A percentile compares a stretch with the other conserved stretches of the same genome.
phyloP scores from a whole-genome alignment of 2,113 vertebrate species.

The Athene noctua region DNA sequence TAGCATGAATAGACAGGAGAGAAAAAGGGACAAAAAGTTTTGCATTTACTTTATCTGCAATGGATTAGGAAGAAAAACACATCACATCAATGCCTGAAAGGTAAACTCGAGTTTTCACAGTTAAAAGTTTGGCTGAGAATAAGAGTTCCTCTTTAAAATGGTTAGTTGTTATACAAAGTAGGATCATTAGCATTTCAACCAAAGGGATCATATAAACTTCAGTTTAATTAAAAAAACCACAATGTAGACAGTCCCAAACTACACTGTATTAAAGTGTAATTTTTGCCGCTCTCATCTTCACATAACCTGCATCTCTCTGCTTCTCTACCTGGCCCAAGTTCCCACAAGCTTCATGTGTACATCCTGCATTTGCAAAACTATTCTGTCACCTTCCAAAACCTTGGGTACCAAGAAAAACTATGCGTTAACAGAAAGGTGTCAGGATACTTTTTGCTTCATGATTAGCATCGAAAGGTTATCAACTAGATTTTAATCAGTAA shows the following conservation, averaged over 20 bases:
- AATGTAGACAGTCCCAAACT: conserved; percentile 78
- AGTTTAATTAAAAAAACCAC: conserved; percentile 49
- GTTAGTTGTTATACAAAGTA: conserved; percentile 82
- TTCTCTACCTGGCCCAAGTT: not conserved
- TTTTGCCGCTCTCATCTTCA: conserved; percentile 74
- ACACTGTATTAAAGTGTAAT: conserved; percentile 64
- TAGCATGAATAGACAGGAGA: conserved; percentile 73
- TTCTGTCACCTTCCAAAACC: conserved; percentile 18
- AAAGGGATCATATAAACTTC: conserved; percentile 86
- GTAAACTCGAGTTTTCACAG: conserved; percentile 68
- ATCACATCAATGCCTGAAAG: conserved; percentile 77
- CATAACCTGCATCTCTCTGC: conserved; percentile 26
- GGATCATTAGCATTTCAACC: conserved; percentile 88
- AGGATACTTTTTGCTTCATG: not conserved
- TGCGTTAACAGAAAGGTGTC: not conserved
- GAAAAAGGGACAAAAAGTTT: conserved; percentile 67
- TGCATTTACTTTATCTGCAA: conserved; percentile 31
- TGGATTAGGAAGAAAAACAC: conserved; percentile 13
- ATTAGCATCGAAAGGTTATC: conserved; percentile 48
- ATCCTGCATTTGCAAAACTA: conserved; percentile 19
- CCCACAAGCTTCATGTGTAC: not conserved
- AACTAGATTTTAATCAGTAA: not conserved
- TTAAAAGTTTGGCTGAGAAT: conserved; percentile 81
- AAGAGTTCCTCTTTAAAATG: conserved; percentile 82
- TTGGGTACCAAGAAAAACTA: not conserved